Base-by-base conservation (phyloP, 2,113 vertebrate species). In the Martes martes region DNA sequence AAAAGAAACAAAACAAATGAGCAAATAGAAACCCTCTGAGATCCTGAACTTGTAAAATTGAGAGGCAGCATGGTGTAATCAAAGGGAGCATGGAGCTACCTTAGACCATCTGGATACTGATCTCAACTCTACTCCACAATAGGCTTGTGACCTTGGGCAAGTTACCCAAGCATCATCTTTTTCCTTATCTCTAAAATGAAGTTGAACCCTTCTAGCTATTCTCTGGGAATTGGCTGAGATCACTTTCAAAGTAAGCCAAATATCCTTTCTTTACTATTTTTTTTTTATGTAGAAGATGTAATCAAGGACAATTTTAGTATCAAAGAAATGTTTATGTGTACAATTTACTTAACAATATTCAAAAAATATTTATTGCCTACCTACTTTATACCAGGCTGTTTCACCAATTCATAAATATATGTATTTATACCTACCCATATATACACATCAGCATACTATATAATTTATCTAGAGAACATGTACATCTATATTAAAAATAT, bases 1-100 rank as follows among this genome's bases (percentile, higher is more conserved):
- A 97, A 95, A 89, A 50, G 89, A 95, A 98, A 94, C 65, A 98
- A 90, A 94, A 97, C 84, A 97, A 95, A n/a, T n/a, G 81, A 83
- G 74, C 81, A 96, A 91, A 89, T n/a, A 52, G 47, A 96, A 97
- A 79, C 52, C n/a, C 59, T 94, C 79, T 57, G 89, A 86, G 79
- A 93, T 21, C 19, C 28, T 83, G 73, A 86, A 86, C 52, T 73
- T 92, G 47, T 89, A 74, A 89, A 93, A 82, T 5, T 59, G 52
- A 57, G 61, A 63, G 50, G 21, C 42, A 89, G 24, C 52, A 59
- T n/a, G 52, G n/a, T 86, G 10, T 63, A 73, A 80, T 92, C 71
- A 89, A 79, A 96, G 9, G 39, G 19, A 91, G 14, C 55, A 23
- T 21, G 50, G 45, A 63, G 11, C 9, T 47, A 24, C 36, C 67